Evolutionary conservation across 2,113 vertebrate genomes (phyloP).

Genomic region (Ammodytes dubius): DNA sequence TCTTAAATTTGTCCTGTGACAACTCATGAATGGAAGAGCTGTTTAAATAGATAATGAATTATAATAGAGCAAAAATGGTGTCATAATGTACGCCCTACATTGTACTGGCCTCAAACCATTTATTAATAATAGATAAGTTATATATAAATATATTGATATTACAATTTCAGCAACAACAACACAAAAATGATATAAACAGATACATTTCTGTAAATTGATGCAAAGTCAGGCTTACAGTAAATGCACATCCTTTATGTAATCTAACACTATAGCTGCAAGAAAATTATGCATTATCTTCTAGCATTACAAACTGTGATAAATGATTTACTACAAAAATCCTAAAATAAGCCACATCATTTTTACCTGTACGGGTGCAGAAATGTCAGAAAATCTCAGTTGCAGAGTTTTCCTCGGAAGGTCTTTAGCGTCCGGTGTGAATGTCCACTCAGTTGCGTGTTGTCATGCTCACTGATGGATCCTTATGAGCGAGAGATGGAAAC

Average conservation of each 20-base stretch:
- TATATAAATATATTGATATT: too few species aligned
- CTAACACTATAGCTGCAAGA: not conserved
- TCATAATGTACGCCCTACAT: not conserved
- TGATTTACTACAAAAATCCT: not conserved
- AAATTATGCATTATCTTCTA: not conserved
- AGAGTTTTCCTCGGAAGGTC: conserved; percentile 32
- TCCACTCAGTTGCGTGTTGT: conserved; percentile 69
- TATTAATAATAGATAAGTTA: too few species aligned
- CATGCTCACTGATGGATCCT: conserved; percentile 63
- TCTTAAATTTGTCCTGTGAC: not conserved
- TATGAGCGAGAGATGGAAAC: conserved; percentile 38
- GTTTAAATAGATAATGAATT: conserved; percentile 2
- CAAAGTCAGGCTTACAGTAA: not conserved
- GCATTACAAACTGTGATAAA: not conserved
- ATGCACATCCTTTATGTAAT: not conserved
- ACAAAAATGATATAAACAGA: not conserved
- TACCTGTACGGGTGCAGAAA: conserved; percentile 66
- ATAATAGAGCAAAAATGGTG: not conserved
- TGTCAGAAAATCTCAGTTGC: conserved; percentile 51
- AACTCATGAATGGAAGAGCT: not conserved
- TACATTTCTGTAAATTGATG: not conserved
- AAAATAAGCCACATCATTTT: not conserved
- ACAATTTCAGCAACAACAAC: not conserved
- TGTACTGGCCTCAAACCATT: not conserved
- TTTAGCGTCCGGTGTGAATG: conserved; percentile 45